Base-by-base conservation (phyloP, 2,113 vertebrate species). In the Clarias gariepinus region DNA sequence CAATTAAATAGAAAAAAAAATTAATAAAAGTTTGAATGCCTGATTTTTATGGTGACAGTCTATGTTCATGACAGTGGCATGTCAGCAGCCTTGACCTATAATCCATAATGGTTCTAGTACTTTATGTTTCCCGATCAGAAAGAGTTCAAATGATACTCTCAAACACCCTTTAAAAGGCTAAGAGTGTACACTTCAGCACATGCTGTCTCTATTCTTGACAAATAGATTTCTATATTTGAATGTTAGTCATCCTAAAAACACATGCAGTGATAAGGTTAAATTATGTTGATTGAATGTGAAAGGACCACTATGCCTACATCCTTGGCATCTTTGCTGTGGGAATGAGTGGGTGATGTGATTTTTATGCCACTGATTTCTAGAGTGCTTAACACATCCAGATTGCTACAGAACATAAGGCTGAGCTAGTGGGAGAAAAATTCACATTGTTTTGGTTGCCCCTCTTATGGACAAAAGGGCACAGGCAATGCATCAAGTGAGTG, bases 301-400 rank as follows among this genome's bases (percentile, higher is more conserved):
- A 30, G 33, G 53, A 19, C 28, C 23, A 36, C 30, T 84, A 73
- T 28, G 55, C 55, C 82, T 74, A 84, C 61, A 60, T 60, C 33
- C 33, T 25, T 30, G 55, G 16, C 77, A 79, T 12, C 21, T 1
- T 84, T 84, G 53, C 19, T 73, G 68, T 74, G 12, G 13, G 77
- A 58, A 84, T 84, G 68, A 84, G 55, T 73, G 68, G 82, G 53
- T 73, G 52, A 41, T 57, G 82, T 73, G 30, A 84, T 84, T 84
- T 73, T 84, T 53, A 69, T 84, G 68, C 53, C 53, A 16, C 68
- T 84, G 77, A 33, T 79, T 79, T 33, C 53, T 79, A 33, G 53
- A 18, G 55, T 79, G 28, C 77, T 58, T 58, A 58, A 84, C 30
- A 58, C 82, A 84, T 33, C n/a, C 30, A 84, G 55, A 25, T 28